Evolutionary conservation across 2,113 vertebrate species (phyloP).

Genomic region (human): GRCh38 chr13:99467501-99468000

Average conservation of each 20-base stretch:
- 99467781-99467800: slow-evolving; percentile 36
- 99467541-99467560: background rate
- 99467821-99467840: slow-evolving; percentile 46
- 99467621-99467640: slow-evolving; percentile 62
- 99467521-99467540: background rate
- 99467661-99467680: background rate
- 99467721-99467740: background rate
- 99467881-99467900: slow-evolving; percentile 15
- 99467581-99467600: slow-evolving; percentile 58
- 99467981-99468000: background rate
- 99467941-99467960: slow-evolving; percentile 26
- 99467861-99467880: background rate
- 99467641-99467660: background rate
- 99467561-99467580: background rate
- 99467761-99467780: background rate
- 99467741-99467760: slow-evolving; percentile 49
- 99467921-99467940: slow-evolving; percentile 16
- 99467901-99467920: background rate
- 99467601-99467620: slow-evolving; percentile 6
- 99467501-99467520: background rate
- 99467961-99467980: background rate
- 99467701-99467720: background rate
- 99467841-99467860: background rate
- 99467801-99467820: background rate
- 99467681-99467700: background rate